These are phyloP conservation scores for Sphaerodactylus townsendi DNA, from an alignment of 2,113 vertebrate species.

Conservation along the genomic window DNA sequence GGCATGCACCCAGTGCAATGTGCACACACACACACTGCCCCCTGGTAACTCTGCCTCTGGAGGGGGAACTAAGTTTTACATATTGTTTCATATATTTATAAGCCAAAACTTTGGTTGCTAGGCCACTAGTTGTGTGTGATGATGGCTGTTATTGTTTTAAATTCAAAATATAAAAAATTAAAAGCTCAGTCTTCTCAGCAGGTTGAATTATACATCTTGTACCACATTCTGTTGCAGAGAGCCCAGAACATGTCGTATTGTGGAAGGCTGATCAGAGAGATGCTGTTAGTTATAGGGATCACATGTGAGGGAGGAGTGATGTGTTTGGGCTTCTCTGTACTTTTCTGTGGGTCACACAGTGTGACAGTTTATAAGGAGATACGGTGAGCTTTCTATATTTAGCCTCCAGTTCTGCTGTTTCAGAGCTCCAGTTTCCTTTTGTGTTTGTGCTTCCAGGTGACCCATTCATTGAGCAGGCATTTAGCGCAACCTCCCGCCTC, in stretches of 20 bases:
- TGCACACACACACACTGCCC: too few relatives aligned
- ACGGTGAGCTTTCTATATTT: constrained; percentile 31
- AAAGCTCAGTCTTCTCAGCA: neutral
- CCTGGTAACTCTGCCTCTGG: too few relatives aligned
- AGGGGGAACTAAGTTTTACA: neutral
- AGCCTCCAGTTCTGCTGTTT: neutral
- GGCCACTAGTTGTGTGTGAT: neutral
- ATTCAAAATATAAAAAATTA: neutral
- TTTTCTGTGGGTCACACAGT: neutral
- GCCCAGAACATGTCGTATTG: neutral
- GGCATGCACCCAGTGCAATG: too few relatives aligned
- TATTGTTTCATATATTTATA: neutral
- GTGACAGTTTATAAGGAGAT: constrained; percentile 33
- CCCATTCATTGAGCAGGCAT: fast-evolving
- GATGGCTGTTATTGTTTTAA: neutral
- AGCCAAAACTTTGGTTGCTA: neutral
- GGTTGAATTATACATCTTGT: neutral
- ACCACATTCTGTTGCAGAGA: neutral
- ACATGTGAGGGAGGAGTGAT: neutral
- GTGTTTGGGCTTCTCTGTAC: constrained; percentile 13
- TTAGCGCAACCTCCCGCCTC: fast-evolving
- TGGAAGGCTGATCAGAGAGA: neutral
- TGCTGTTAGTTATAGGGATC: neutral
- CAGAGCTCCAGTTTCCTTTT: constrained; percentile 45
- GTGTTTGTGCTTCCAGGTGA: constrained; percentile 23